phyloP scores from a whole-genome alignment of 2,797 vertebrate genomes.

The Pelodytes ibericus region DNA sequence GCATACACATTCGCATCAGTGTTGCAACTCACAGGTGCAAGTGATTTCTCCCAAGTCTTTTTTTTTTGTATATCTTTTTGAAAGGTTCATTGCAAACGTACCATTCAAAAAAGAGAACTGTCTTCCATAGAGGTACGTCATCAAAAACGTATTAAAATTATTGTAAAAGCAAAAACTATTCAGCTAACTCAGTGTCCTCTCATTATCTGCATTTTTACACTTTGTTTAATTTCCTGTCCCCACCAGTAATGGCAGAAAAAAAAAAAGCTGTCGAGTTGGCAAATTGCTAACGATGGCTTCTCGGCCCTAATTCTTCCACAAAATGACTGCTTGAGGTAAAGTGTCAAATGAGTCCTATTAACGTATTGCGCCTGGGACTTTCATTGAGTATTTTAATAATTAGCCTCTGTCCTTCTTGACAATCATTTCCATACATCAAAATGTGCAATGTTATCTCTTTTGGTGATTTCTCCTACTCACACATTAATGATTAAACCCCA shows the following conservation, averaged over 20 bases:
- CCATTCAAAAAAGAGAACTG: too few species aligned
- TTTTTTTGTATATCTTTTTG: too few species aligned
- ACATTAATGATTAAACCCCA: not conserved
- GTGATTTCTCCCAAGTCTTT: too few species aligned
- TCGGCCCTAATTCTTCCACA: conserved; percentile 30
- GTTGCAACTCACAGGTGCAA: too few species aligned
- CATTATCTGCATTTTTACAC: conserved; percentile 42
- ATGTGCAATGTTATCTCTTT: not conserved
- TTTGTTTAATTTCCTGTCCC: conserved; percentile 45
- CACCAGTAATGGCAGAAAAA: conserved; percentile 37
- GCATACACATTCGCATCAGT: too few species aligned
- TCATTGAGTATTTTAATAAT: not conserved
- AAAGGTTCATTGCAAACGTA: too few species aligned
- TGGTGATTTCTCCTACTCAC: not conserved
- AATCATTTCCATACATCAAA: not conserved
- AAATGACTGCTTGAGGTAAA: conserved; percentile 18
- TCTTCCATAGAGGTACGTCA: too few species aligned
- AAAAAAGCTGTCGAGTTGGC: conserved; percentile 18
- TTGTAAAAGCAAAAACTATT: too few species aligned
- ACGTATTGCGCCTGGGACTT: conserved; percentile 4
- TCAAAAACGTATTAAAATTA: too few species aligned
- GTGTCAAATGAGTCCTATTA: conserved; percentile 10
- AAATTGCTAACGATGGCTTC: conserved; percentile 37
- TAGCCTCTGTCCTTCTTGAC: not conserved
- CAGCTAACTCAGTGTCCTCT: conserved; percentile 5